Base-by-base conservation (phyloP, 2,888 invertebrate species). In the Drosophila prostipennis region DNA sequence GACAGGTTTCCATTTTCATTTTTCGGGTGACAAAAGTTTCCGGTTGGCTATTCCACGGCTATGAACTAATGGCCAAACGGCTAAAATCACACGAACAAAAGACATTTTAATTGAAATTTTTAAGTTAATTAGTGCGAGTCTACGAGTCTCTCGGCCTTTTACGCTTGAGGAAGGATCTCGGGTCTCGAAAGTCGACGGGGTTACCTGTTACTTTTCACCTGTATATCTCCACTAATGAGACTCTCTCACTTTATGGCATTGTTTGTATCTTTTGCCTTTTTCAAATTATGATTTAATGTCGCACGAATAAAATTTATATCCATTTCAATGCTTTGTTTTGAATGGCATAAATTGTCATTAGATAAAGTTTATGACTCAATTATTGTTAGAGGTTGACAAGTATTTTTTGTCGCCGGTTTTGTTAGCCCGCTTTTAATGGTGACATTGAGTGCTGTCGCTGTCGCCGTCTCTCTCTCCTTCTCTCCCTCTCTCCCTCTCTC, bases 11-110 rank as follows among this genome's bases (percentile, higher is more conserved):
- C 53, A 23, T 23, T 26, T 26, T 26, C 39, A 49, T 34, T 52
- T 77, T 85, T 76, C 67, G 75, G 84, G 88, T 89, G 90, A 89
- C 89, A 89, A 89, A 86, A 88, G 76, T 89, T 89, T 89, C 89
- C 89, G 89, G 87, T 87, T 86, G 78, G 82, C 82, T 26, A 26
- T 26, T 26, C 26, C 78, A 87, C 82, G 84, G 85, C 78, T 74
- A 74, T 76, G 74, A 80, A 80, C 80, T 80, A 85, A 87, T 78
- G 83, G 61, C 58, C 70, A 61, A 80, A 83, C 83, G 56, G 57
- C 72, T 60, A 88, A 84, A 86, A 86, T 86, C 84, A 88, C 73
- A 79, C 79, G 54, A 89, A 87, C 80, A 83, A 87, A 87, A 87
- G 86, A 77, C 77, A 80, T 87, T 89, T 87, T 88, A 87, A 87